Base-by-base conservation (phyloP, 1,140 invertebrate genomes). In the Drosophila orosa region DNA sequence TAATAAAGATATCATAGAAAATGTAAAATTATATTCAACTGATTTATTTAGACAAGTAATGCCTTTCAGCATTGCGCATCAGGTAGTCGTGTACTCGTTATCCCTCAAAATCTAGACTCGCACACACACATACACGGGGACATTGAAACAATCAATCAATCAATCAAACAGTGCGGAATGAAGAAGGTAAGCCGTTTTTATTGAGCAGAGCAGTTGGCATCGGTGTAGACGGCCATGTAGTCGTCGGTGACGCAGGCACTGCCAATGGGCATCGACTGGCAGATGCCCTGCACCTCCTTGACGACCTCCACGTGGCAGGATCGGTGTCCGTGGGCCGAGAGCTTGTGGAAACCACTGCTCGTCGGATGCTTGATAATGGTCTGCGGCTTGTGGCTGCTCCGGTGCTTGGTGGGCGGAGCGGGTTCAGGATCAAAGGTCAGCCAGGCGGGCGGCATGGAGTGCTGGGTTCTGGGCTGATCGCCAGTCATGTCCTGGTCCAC, bases 161-260 rank as follows among this genome's bases (percentile, higher is more conserved):
- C 35, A 52, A 66, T 68, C 61, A 52, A 52, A 52, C 42, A 56
- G 47, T 55, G 27, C 35, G 59, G 19, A 63, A 58, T 44, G 29
- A 12, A 33, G 13, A 9, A 5, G 39, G 4, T 8, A 10, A 33
- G 29, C 27, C n/a, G 22, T 10, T 13, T n/a, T 37, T 71, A 86
- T 22, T 63, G 73, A 31, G 73, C 65, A 10, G 74, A 59, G 61
- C 82, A 85, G 47, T 85, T 80, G 15, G 65, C 47, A 15, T 72
- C 74, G 44, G 80, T 84, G 52, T 90, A 87, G 50, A 91, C 67
- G 48, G 90, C 91, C 78, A 91, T 85, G 27, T 91, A 78, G 19
- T 92, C 85, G n/a, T 90, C 91, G 42, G 90, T 76, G 31, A 90
- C 79, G 29, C 91, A 92, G 52, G 78, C 78, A 33, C 74, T 80